phyloP scores from a whole-genome alignment of 2,113 vertebrate species.

The Terrapene triunguis region DNA sequence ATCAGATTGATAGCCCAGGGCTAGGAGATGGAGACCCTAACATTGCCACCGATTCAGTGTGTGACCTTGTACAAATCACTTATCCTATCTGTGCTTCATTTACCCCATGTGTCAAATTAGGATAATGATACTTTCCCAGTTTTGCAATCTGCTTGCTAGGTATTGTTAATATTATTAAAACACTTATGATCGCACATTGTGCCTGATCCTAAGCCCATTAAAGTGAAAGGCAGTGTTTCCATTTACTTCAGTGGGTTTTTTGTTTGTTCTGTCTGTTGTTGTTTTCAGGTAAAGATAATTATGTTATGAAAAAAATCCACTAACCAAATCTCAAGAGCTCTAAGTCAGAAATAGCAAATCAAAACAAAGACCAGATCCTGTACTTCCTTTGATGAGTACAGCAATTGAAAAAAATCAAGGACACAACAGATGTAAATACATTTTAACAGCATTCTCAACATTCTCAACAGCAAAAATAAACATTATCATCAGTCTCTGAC shows the following conservation, averaged over 20 bases:
- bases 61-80: not conserved
- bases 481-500: not conserved
- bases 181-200: not conserved
- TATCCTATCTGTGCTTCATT: not conserved
- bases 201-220: not conserved
- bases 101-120: not conserved
- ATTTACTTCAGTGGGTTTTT: not conserved
- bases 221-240: not conserved
- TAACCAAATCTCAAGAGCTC: not conserved
- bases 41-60: not conserved
- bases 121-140: not conserved
- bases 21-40: not conserved
- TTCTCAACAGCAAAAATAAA: not conserved
- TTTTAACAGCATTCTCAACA: not conserved
- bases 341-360: not conserved
- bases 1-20: not conserved
- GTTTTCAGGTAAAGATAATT: not conserved
- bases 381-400: not conserved
- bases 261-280: accelerated
- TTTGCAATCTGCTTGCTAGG: not conserved
- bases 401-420: not conserved
- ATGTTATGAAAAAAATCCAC: not conserved
- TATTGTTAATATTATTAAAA: not conserved
- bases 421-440: not conserved
- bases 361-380: not conserved